Conservation (phyloP, 2,113 vertebrate species). For the Parus major region DNA sequence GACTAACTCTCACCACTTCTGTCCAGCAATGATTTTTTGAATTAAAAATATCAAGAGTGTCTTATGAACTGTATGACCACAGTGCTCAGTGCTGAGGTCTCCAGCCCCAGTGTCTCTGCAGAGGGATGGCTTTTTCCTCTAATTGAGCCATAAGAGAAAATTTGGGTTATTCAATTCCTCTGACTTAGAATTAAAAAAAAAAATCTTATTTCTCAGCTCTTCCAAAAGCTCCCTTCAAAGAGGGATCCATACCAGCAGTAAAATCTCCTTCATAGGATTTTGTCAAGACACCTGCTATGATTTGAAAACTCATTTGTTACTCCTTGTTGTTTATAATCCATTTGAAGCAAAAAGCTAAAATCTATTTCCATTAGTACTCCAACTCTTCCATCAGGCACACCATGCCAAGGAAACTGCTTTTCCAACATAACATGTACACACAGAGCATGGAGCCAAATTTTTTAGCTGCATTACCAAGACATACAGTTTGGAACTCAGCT, state of each 20-base stretch:
- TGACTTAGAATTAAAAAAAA: neutral
- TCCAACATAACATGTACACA: neutral
- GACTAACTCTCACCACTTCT: neutral
- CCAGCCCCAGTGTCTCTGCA: neutral
- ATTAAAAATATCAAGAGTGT: neutral
- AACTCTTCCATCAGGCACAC: neutral
- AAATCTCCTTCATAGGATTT: conserved; percentile 16
- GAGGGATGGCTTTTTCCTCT: neutral
- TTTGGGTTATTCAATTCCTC: neutral
- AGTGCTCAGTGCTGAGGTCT: neutral
- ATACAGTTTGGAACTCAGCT: neutral
- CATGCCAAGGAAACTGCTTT: neutral
- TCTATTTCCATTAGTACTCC: neutral
- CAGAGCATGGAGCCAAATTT: neutral
- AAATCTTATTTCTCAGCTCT: neutral
- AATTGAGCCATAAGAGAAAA: neutral
- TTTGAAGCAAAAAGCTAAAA: neutral
- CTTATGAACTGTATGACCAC: neutral
- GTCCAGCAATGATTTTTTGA: neutral
- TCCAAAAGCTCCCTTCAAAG: conserved; percentile 4
- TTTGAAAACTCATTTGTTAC: conserved; percentile 42
- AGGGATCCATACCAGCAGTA: neutral
- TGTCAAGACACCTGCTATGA: neutral
- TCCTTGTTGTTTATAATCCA: neutral
- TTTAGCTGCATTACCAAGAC: neutral